A percentile compares a stretch with the other conserved stretches of the same genome.
These are phyloP conservation scores for Hanleya hanleyi DNA, from an alignment of 2,888 invertebrate species.

Conservation along the genomic window DNA sequence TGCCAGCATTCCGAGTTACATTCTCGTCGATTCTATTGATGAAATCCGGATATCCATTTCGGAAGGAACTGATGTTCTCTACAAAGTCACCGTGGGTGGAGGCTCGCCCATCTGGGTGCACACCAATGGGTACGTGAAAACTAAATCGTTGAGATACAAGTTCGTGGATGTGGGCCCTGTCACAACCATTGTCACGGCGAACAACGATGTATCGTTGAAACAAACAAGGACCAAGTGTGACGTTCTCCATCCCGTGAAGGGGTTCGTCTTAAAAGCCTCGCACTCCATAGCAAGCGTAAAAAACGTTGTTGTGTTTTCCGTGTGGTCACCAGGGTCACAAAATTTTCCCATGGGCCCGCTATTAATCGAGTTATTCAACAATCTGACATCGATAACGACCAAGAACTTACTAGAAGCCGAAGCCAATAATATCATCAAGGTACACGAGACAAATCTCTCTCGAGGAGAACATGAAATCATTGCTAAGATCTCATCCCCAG, in stretches of 20 bases:
- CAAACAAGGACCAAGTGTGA: neutral
- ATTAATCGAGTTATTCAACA: neutral
- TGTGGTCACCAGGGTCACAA: neutral
- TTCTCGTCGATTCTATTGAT: neutral
- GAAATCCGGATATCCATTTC: neutral
- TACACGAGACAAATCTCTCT: neutral
- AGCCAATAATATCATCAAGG: neutral
- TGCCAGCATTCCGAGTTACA: neutral
- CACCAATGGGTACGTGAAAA: neutral
- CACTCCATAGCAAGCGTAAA: neutral
- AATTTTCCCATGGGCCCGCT: neutral
- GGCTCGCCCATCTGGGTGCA: neutral
- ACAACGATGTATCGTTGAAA: neutral
- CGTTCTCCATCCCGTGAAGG: neutral
- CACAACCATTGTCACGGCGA: neutral
- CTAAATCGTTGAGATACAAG: neutral
- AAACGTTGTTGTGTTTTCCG: neutral
- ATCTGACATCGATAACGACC: neutral
- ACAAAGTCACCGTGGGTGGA: neutral
- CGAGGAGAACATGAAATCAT: neutral
- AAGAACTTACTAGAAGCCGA: neutral
- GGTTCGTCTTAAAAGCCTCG: neutral
- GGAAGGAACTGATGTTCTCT: neutral
- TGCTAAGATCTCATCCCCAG: neutral
- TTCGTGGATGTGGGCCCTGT: neutral